phyloP scores from a whole-genome alignment of 2,797 vertebrate genomes.

The Schizothorax lantsangensis region DNA sequence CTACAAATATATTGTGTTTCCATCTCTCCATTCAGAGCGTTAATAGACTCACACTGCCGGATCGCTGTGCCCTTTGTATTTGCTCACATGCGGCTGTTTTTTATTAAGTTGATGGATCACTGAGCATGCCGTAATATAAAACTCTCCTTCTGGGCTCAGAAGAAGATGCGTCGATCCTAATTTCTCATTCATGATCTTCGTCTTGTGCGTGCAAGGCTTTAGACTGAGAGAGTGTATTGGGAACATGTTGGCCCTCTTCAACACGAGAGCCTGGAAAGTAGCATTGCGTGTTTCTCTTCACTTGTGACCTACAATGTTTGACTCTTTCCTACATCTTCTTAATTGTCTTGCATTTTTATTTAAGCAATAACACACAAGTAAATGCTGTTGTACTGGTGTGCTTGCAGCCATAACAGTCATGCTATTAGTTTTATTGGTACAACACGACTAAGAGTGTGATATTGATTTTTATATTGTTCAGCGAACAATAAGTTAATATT shows the following conservation, averaged over 20 bases:
- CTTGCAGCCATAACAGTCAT: background rate
- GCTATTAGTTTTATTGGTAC: background rate
- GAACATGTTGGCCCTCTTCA: background rate
- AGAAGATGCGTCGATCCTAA: conserved; percentile 1
- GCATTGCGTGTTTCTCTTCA: background rate
- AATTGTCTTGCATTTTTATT: background rate
- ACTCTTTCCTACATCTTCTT: background rate
- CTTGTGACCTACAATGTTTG: background rate
- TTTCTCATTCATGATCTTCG: conserved; percentile 26
- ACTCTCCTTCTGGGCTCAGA: conserved; percentile 22
- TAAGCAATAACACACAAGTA: background rate
- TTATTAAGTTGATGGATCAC: conserved; percentile 29
- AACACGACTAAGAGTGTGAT: background rate
- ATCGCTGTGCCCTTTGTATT: conserved; percentile 21
- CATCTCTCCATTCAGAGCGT: no score
- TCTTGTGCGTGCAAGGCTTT: background rate
- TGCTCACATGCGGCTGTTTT: background rate
- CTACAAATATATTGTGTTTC: background rate
- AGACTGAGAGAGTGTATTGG: conserved; percentile 1
- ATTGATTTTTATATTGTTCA: background rate
- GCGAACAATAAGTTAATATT: background rate
- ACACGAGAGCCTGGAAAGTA: background rate
- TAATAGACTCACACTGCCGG: conserved; percentile 7
- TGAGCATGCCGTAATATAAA: conserved; percentile 38
- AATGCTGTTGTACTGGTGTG: background rate